These are phyloP conservation scores for Rambutsinella grinnellia DNA, from an alignment of 2,888 invertebrate species.

Conservation along the genomic window DNA sequence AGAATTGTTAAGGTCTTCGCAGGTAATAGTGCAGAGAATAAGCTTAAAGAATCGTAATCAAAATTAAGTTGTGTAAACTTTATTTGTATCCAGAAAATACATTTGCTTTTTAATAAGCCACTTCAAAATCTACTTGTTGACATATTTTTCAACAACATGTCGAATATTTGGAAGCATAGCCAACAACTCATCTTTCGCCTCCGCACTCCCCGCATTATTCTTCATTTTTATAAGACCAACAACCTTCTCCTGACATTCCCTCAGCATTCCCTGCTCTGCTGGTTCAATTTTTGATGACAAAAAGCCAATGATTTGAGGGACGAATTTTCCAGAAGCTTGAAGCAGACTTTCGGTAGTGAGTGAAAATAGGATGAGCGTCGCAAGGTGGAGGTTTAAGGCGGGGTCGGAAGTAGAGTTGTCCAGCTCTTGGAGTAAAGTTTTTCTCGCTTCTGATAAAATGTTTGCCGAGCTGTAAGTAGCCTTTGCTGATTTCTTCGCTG, in stretches of 20 bases:
- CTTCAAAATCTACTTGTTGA: too few relatives aligned
- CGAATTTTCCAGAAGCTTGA: slow-evolving; percentile 94
- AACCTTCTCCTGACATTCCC: slow-evolving; percentile 70
- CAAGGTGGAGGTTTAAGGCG: slow-evolving; percentile 83
- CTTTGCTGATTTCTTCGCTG: slow-evolving; percentile 55
- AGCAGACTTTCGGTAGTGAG: slow-evolving; percentile 84
- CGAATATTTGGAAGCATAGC: slow-evolving; percentile 71
- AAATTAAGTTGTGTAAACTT: too few relatives aligned
- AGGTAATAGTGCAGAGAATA: too few relatives aligned
- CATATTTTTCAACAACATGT: slow-evolving; percentile 71
- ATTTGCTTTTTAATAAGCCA: too few relatives aligned
- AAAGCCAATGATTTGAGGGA: slow-evolving; percentile 82
- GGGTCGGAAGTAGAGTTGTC: slow-evolving; percentile 78
- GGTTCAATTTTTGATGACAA: slow-evolving; percentile 79
- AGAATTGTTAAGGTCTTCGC: too few relatives aligned
- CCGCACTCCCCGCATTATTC: slow-evolving; percentile 71
- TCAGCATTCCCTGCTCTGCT: slow-evolving; percentile 77
- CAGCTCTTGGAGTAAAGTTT: slow-evolving; percentile 84
- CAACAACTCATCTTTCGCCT: slow-evolving; percentile 71
- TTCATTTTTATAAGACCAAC: slow-evolving; percentile 58
- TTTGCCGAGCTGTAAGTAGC: slow-evolving; percentile 31
- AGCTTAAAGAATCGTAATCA: too few relatives aligned
- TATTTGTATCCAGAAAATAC: too few relatives aligned
- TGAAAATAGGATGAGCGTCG: slow-evolving; percentile 84
- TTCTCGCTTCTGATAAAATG: slow-evolving; percentile 71